Conservation (phyloP, 1,140 invertebrate species). For the Adelges cooleyi region DNA sequence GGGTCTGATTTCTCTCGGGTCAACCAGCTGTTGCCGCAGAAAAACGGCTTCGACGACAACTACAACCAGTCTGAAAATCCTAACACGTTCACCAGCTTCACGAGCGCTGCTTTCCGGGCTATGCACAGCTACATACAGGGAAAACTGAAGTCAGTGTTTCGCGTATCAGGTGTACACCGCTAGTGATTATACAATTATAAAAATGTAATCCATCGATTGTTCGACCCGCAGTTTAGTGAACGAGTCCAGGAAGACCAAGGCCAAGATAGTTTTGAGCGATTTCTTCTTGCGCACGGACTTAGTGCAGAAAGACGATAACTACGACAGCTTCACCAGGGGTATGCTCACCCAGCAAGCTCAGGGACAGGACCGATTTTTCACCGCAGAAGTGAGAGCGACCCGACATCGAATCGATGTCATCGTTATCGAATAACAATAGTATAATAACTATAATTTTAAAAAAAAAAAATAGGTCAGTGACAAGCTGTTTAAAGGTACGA, state of each 20-base stretch:
- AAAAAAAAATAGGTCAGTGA: constrained; percentile 11
- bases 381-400: constrained; percentile 44
- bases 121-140: constrained; percentile 42
- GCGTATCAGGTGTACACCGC: no score
- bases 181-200: no score
- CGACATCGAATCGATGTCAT: no score
- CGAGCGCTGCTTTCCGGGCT: constrained; percentile 46
- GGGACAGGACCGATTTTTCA: constrained; percentile 54
- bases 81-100: constrained; percentile 6
- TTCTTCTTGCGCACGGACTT: constrained; percentile 24
- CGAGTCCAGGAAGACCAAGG: constrained; percentile 6
- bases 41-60: not conserved
- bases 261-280: constrained; percentile 26
- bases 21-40: not conserved
- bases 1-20: constrained; percentile 4
- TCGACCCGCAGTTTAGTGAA: constrained; percentile 29
- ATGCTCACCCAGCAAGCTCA: constrained; percentile 55
- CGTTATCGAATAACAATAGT: no score
- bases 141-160: not conserved
- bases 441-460: no score
- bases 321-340: constrained; percentile 42
- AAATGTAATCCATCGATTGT: no score
- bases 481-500: not conserved
- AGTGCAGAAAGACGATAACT: constrained; percentile 27
- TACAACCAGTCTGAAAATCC: constrained; percentile 20